Evolutionary conservation across 2,888 invertebrate genomes (phyloP), one percentile per base, ranked within the genome.

Genomic region (Vannuccia rotundouncinata): DNA sequence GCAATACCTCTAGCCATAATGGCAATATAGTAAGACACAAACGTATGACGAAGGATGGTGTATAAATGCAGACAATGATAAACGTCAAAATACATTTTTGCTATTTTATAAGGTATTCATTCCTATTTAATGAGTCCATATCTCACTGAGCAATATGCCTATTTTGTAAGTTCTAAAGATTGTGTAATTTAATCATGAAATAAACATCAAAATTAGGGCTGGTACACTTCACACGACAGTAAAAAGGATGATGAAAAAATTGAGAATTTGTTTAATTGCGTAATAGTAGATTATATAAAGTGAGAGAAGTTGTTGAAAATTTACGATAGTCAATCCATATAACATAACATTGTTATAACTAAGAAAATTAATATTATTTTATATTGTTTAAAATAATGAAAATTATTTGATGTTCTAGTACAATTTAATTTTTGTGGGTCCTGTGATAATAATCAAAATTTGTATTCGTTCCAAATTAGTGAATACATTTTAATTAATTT

Each of bases 251-350:
- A 17, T 17, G 45, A 45, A 45, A 2, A n/a, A 66, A 66, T 22
- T 66, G 10, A n/a, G 22, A 66, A 66, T 22, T 66, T 66, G 66
- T 66, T 66, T 5, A 66, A 66, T 66, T 66, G 66, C 25, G 66
- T 66, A 66, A 66, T 66, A n/a, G n/a, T n/a, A n/a, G n/a, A n/a
- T n/a, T n/a, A n/a, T n/a, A n/a, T n/a, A n/a, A n/a, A n/a, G n/a
- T n/a, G n/a, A n/a, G n/a, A n/a, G n/a, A n/a, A n/a, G n/a, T n/a
- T n/a, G n/a, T n/a, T n/a, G n/a, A n/a, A n/a, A n/a, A n/a, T n/a
- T n/a, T n/a, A n/a, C n/a, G n/a, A n/a, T n/a, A n/a, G n/a, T n/a
- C n/a, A n/a, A n/a, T n/a, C n/a, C n/a, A n/a, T n/a, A n/a, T n/a
- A n/a, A n/a, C n/a, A n/a, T n/a, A n/a, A n/a, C n/a, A n/a, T n/a